Conservation (phyloP, 1,140 invertebrate genomes). For the Zaprionus lachaisei region DNA sequence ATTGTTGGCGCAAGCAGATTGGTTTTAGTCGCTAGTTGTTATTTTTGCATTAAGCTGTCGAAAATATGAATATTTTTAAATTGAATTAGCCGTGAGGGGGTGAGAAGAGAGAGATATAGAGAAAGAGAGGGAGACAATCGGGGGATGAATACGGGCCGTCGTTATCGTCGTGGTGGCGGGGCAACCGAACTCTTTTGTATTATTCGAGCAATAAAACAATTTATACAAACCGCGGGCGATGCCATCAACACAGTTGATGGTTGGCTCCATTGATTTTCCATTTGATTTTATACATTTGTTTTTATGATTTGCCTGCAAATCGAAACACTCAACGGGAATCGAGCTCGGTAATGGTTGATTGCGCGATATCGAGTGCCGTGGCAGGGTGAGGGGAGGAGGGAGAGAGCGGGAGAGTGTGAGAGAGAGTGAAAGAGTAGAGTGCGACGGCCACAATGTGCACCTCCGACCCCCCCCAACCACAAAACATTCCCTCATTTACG, state of each 20-base stretch:
- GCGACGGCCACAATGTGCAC: constrained; percentile 35
- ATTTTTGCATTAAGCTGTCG: constrained; percentile 45
- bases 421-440: not conserved
- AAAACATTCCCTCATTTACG: constrained; percentile 44
- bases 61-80: constrained; percentile 35
- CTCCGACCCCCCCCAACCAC: constrained; percentile 31
- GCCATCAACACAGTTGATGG: constrained; percentile 69
- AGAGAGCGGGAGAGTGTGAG: no score
- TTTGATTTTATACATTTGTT: constrained; percentile 82
- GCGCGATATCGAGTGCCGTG: constrained; percentile 45
- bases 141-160: not conserved
- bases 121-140: not conserved
- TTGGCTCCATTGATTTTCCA: constrained; percentile 79
- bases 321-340: constrained; percentile 78
- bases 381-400: not conserved
- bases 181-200: constrained; percentile 46
- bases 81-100: not conserved
- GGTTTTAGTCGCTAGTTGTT: constrained; percentile 34
- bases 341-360: constrained; percentile 78
- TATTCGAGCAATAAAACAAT: constrained; percentile 62
- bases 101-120: not conserved
- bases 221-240: constrained; percentile 55
- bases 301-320: constrained; percentile 82
- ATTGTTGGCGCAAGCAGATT: constrained; percentile 36
- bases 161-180: not conserved